Evolutionary conservation across 2,113 vertebrate species (phyloP).

Genomic region (Columbina picui): DNA sequence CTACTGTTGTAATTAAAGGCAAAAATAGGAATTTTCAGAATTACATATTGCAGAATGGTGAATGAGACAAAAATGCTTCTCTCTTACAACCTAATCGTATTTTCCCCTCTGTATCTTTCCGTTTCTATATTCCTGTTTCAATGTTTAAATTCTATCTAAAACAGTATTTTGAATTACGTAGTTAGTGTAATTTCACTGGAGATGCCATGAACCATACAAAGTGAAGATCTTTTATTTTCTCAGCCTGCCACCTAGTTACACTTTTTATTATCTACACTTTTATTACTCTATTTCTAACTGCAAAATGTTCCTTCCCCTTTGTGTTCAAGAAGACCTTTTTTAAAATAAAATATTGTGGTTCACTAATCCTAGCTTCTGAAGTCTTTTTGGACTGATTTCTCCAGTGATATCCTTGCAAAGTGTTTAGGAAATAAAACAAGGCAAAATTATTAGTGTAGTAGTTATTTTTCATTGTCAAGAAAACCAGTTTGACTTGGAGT

Average conservation of each 20-base stretch:
- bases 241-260: background rate
- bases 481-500: background rate
- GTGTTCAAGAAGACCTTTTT: background rate
- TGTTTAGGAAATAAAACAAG: background rate
- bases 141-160: background rate
- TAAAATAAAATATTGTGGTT: background rate
- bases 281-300: background rate
- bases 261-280: background rate
- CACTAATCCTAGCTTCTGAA: background rate
- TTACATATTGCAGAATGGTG: background rate
- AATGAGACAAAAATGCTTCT: background rate
- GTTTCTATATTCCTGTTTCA: background rate
- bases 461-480: background rate
- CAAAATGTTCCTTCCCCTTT: background rate
- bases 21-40: background rate
- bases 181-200: background rate
- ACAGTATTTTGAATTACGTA: background rate
- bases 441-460: background rate
- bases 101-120: background rate
- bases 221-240: background rate
- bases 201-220: background rate
- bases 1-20: background rate
- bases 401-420: background rate
- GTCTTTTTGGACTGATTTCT: background rate
- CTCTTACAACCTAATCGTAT: fast-evolving